These are phyloP conservation scores for Geotria australis DNA, from an alignment of 2,797 vertebrate species.

Conservation along the genomic window DNA sequence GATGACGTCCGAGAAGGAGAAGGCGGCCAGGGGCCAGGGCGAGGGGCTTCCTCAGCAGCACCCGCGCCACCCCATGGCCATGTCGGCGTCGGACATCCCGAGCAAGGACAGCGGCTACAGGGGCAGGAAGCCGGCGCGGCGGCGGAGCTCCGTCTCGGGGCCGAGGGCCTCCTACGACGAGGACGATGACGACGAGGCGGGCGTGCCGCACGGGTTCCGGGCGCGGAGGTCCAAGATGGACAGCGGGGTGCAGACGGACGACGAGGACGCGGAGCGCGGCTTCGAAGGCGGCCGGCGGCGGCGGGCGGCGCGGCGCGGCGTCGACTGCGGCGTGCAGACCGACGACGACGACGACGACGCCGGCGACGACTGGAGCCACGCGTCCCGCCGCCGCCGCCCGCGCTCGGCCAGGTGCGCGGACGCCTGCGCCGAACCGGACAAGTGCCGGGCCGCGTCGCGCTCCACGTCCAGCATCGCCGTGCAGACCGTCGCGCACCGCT, in stretches of 20 bases:
- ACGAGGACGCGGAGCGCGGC: conserved; percentile 68
- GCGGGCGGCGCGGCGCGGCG: conserved; percentile 36
- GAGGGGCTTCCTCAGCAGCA: conserved; percentile 2
- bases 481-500: conserved; percentile 83
- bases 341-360: conserved; percentile 76
- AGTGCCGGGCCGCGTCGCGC: conserved; percentile 23
- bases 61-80: conserved; percentile 33
- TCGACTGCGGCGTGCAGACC: conserved; percentile 86
- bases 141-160: conserved; percentile 85
- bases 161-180: conserved; percentile 48
- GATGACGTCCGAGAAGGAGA: not conserved
- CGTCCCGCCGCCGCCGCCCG: conserved; percentile 52
- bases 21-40: not conserved
- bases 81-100: conserved; percentile 75
- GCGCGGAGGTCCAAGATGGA: conserved; percentile 26
- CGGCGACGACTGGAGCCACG: conserved; percentile 62
- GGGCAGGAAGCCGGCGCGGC: conserved; percentile 34
- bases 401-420: conserved; percentile 55
- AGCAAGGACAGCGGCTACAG: conserved; percentile 51
- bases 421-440: conserved; percentile 22
- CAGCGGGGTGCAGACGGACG: conserved; percentile 85
- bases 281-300: conserved; percentile 53
- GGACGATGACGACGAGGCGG: conserved; percentile 9
- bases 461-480: conserved; percentile 53
- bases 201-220: conserved; percentile 17